Base-by-base conservation (phyloP, 2,888 invertebrate species). In the Leptinotarsa haldemani region DNA sequence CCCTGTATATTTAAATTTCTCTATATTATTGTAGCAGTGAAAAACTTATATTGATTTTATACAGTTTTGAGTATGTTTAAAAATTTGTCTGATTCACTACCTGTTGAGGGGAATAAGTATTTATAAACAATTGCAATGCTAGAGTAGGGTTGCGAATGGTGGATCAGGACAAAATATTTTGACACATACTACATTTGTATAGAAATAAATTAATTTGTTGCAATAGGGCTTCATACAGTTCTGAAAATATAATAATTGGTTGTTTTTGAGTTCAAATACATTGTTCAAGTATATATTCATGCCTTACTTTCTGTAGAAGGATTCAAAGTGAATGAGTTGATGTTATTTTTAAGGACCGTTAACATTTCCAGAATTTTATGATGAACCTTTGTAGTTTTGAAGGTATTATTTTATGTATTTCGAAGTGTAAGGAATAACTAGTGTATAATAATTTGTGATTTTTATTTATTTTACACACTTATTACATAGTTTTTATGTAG, bases 381-480 rank as follows among this genome's bases (percentile, higher is more conserved):
- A 22, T 20, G 4, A 4, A 15, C 56, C 20, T 7, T 4, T 18
- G 15, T 61, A 16, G 30, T 22, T 56, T 58, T 9, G 3, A 58
- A 58, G 3, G 15, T 15, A 58, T 22, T 25, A 58, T 58, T 20
- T 20, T 25, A 25, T 25, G 13, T 58, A 9, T 58, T 22, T 22
- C 16, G 40, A 40, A 58, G 4, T 18, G 12, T 52, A 52, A 52
- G 18, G 18, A 18, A 18, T 9, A 52, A 40, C 40, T 52, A 52
- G 52, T 52, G 3, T 52, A 52, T n/a, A 15, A 61, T 25, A 40
- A 30, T 61, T 30, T 61, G 40, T 61, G 61, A 61, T 30, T 30
- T 61, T 9, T 61, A 40, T 61, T 61, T 61, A 30, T 30, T 61
- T 61, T 61, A 22, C 5, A 56, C 25, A 56, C 22, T 56, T 22